Evolutionary conservation across 2,888 invertebrate genomes (phyloP).

Genomic region (Dynastes tityus): DNA sequence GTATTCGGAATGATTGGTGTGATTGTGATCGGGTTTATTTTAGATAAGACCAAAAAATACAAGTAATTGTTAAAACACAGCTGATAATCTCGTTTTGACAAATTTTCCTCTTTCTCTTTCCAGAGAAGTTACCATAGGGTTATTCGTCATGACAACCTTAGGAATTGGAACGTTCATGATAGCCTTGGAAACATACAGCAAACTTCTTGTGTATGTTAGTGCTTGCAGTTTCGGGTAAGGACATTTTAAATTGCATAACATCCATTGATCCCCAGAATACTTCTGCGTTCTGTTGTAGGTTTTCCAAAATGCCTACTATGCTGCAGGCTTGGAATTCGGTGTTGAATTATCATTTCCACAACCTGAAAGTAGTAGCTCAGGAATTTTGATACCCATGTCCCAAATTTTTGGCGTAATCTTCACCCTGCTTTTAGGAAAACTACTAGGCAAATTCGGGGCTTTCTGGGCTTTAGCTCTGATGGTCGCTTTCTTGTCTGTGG

Average conservation of each 20-base stretch:
- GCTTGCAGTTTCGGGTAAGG: constrained; percentile 58
- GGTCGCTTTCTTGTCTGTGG: constrained; percentile 48
- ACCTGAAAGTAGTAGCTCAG: constrained; percentile 62
- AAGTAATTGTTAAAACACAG: constrained; percentile 75
- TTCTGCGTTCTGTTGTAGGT: constrained; percentile 51
- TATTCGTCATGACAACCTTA: constrained; percentile 56
- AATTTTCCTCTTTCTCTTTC: constrained; percentile 21
- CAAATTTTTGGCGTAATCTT: constrained; percentile 61
- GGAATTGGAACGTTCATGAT: constrained; percentile 58
- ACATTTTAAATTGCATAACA: neutral
- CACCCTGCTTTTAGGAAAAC: constrained; percentile 51
- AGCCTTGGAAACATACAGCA: constrained; percentile 53
- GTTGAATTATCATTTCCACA: constrained; percentile 63
- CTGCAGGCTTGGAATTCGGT: constrained; percentile 62
- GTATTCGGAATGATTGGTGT: constrained; percentile 95
- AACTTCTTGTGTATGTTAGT: constrained; percentile 55
- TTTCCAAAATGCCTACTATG: constrained; percentile 61
- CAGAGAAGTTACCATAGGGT: constrained; percentile 56
- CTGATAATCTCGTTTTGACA: neutral
- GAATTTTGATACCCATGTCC: constrained; percentile 60
- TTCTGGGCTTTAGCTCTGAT: constrained; percentile 55
- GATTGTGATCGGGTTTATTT: constrained; percentile 88
- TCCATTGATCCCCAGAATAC: neutral
- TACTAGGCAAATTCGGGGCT: constrained; percentile 49
- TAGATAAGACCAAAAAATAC: constrained; percentile 94